Conservation (phyloP, 2,113 vertebrate species). For the Eulemur rufifrons region DNA sequence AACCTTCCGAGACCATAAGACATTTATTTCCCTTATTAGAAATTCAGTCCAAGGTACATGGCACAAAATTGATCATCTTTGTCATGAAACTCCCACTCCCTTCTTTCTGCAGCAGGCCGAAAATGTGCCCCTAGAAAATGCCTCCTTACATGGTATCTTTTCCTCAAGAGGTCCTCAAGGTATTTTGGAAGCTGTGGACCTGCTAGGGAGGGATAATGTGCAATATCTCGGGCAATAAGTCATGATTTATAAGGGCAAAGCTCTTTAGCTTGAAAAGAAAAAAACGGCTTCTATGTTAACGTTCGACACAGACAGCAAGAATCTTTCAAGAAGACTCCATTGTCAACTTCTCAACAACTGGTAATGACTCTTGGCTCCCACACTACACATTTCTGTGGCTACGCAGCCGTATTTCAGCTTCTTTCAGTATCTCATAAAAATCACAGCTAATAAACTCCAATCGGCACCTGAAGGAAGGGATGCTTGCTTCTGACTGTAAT, state of each 20-base stretch:
- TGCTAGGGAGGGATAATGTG: neutral
- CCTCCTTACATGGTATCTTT: slow-evolving; percentile 5
- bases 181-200: slow-evolving; percentile 4
- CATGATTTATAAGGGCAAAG: slow-evolving; percentile 63
- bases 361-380: slow-evolving; percentile 73
- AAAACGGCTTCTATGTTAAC: slow-evolving; percentile 68
- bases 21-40: neutral
- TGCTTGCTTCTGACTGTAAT: slow-evolving; percentile 77
- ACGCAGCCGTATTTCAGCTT: slow-evolving; percentile 61
- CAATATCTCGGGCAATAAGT: slow-evolving; percentile 60
- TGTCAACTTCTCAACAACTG: slow-evolving; percentile 77
- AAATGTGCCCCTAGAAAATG: neutral
- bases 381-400: slow-evolving; percentile 79
- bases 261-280: slow-evolving; percentile 61
- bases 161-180: slow-evolving; percentile 12
- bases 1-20: neutral
- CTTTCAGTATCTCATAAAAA: slow-evolving; percentile 83
- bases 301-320: slow-evolving; percentile 67
- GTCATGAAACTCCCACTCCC: neutral
- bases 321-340: slow-evolving; percentile 73
- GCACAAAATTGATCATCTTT: slow-evolving; percentile 30
- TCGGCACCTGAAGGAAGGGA: slow-evolving; percentile 81
- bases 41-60: neutral
- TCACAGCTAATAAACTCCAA: slow-evolving; percentile 85
- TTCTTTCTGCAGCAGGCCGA: neutral